Evolutionary conservation across 2,888 invertebrate species (phyloP), one percentile per base, ranked within the genome.

Genomic region (Ischnus inquisitorius): DNA sequence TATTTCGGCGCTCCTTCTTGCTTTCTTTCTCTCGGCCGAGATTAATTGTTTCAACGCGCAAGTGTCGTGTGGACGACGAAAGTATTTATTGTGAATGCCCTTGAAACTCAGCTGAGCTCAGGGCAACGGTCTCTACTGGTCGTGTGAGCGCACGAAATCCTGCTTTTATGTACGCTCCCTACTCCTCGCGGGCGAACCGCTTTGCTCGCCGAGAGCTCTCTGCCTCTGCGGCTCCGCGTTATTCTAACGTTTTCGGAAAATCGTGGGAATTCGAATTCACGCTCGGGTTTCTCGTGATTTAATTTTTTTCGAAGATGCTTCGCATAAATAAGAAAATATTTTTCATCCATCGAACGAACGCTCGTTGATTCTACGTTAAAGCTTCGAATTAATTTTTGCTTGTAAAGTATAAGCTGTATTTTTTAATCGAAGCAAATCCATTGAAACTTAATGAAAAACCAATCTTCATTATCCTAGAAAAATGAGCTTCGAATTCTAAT

Each of bases 161-260:
- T 39, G 78, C 81, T 84, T 81, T 81, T 84, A 84, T 84, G 79
- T 75, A 48, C 39, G 54, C 69, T 78, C 81, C 81, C 84, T 75
- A 78, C 84, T 84, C 69, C 69, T 39, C 28, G 25, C 12, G n/a
- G 16, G 28, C 57, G 1, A 5, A 25, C 57, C 57, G 57, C 22
- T 1, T 28, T 22, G 43, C 77, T 41, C 72, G 16, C 76, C 46
- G 28, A 57, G 34, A 41, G 62, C 74, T 68, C 74, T 68, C 67
- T 41, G 67, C 19, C 34, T 57, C 54, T 43, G 60, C 39, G 25
- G 34, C 69, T 39, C 16, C 14, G 25, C 69, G 65, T 60, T 78
- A 60, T 41, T 60, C 28, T 41, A 41, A 54, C 51, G 34, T 43
- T 74, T 74, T 62, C 28, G 46, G 43, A 6, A 28, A 60, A 34